Base-by-base conservation (phyloP, 2,888 invertebrate genomes). In the Oscheius sp. region DNA sequence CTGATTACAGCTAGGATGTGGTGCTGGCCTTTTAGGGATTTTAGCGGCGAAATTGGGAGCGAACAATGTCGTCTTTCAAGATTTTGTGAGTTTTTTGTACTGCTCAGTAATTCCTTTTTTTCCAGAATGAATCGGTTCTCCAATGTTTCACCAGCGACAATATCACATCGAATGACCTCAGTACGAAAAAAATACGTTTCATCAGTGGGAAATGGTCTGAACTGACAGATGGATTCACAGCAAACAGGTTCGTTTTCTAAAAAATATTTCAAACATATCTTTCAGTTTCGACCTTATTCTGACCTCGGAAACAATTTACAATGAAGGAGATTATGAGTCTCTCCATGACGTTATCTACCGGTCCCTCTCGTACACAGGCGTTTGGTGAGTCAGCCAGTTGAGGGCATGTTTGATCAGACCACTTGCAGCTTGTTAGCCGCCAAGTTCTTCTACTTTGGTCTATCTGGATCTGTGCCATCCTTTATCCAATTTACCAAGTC, bases 361-460 rank as follows among this genome's bases (percentile, higher is more conserved):
- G 13, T 57, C 29, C 29, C 57, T 57, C 57, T 57, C 21, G 10
- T 2, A 29, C 9, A 29, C 57, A 37, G 33, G 35, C 35, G 37
- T n/a, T 11, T 33, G 60, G 60, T 60, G 60, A 60, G 60, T 60
- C 60, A 60, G 29, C 21, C 58, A 11, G 21, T 21, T 21, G 11
- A 32, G 33, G 21, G n/a, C 35, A 13, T 60, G 60, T 60, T 60
- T 60, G 60, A 60, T 60, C 60, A 60, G n/a, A n/a, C 60, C 60
- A 60, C 60, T 60, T 60, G 60, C 35, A 33, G 60, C 60, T 33
- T 29, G n/a, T 60, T 35, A 33, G 35, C 33, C 57, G 10, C 57
- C 33, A 98, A 97, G 92, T 93, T 93, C 13, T 93, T 94, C 90
- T 98, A 98, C 90, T 97, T 97, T 91, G 97, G 97, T 79, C 95